phyloP scores from a whole-genome alignment of 2,113 vertebrate species.

The Tachycineta bicolor region DNA sequence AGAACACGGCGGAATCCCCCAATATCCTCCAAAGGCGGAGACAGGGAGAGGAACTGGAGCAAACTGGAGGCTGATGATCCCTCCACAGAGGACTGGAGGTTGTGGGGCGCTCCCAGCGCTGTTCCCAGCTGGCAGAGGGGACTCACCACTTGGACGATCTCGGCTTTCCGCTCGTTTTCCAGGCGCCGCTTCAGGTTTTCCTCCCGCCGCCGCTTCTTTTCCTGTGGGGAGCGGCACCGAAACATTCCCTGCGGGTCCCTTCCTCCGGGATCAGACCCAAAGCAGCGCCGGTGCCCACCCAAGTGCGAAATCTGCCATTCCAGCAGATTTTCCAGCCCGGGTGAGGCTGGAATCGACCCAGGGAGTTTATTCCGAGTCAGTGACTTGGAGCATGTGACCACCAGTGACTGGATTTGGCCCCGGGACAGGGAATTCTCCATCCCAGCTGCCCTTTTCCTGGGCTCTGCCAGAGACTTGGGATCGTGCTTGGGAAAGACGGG shows the following conservation, averaged over 20 bases:
- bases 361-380: not conserved
- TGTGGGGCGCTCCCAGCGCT: rapidly evolving
- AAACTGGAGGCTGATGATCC: too few relatives aligned
- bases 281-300: not conserved
- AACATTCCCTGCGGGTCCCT: rapidly evolving
- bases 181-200: conserved; percentile 84
- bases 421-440: not conserved
- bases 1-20: not conserved
- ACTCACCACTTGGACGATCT: conserved; percentile 94
- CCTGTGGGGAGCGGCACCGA: conserved; percentile 65
- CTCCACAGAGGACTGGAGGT: rapidly evolving
- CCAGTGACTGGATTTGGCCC: not conserved
- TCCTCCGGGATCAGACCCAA: not conserved
- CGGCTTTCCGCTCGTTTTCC: conserved; percentile 88
- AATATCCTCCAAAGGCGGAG: rapidly evolving
- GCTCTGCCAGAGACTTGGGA: rapidly evolving
- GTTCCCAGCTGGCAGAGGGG: rapidly evolving
- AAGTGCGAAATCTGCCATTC: not conserved
- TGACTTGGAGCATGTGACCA: not conserved
- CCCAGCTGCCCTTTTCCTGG: not conserved
- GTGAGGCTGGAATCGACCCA: not conserved
- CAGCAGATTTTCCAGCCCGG: not conserved
- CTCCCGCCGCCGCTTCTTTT: conserved; percentile 84
- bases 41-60: not conserved
- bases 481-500: rapidly evolving